Percentiles rank a stretch among this genome's conserved stretches.
These are phyloP conservation scores for Pocota personata DNA, from an alignment of 2,888 invertebrate genomes.

Conservation along the genomic window DNA sequence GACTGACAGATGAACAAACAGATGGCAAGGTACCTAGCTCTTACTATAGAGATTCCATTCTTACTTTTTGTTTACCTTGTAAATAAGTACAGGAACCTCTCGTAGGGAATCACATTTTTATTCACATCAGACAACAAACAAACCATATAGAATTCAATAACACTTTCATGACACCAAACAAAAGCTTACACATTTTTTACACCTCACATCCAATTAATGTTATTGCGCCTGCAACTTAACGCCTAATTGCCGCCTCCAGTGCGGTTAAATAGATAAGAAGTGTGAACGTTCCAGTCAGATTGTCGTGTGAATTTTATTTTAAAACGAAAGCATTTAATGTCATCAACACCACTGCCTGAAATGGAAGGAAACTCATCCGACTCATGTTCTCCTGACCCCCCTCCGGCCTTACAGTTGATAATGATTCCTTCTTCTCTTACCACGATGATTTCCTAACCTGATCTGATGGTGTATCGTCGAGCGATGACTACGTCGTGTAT, in stretches of 20 bases:
- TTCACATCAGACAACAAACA: too few relatives aligned
- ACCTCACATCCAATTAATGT: conserved; percentile 53
- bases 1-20: too few relatives aligned
- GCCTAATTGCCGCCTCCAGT: conserved; percentile 58
- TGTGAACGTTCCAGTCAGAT: conserved; percentile 56
- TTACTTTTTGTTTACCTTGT: too few relatives aligned
- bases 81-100: too few relatives aligned
- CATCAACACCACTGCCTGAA: conserved; percentile 61
- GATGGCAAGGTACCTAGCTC: too few relatives aligned
- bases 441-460: conserved; percentile 49
- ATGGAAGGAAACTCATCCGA: conserved; percentile 30
- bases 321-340: conserved; percentile 60
- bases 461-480: conserved; percentile 37
- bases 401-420: conserved; percentile 32
- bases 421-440: conserved; percentile 44
- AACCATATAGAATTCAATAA: too few relatives aligned
- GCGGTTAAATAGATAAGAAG: conserved; percentile 63
- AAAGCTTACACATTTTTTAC: conserved; percentile 15
- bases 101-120: too few relatives aligned
- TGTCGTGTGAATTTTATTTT: conserved; percentile 54
- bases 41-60: too few relatives aligned
- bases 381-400: conserved; percentile 12
- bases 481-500: conserved; percentile 9
- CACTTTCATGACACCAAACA: not conserved
- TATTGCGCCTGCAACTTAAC: conserved; percentile 48